Evolutionary conservation across 2,888 invertebrate species (phyloP).

Genomic region (Iselma pallidipennis): DNA sequence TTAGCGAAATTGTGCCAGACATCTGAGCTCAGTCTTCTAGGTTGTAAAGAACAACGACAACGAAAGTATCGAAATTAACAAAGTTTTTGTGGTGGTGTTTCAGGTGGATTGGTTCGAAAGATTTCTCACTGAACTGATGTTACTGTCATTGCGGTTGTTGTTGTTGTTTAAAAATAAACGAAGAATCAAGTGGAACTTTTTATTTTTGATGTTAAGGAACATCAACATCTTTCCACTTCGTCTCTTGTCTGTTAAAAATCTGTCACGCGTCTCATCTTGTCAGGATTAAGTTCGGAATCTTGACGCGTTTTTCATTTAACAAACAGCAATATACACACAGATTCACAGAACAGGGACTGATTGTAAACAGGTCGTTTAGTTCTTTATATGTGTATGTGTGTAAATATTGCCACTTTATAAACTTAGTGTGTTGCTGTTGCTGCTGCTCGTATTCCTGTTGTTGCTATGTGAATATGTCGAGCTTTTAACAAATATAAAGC

Average conservation of each 20-base stretch:
- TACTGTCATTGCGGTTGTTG: too few relatives aligned
- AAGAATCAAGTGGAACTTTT: too few relatives aligned
- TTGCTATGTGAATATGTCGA: not conserved
- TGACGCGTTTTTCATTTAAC: not conserved
- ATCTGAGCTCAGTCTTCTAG: not conserved
- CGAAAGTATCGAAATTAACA: not conserved
- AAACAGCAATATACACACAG: not conserved
- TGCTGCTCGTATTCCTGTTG: not conserved
- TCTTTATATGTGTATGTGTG: not conserved
- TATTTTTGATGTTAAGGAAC: too few relatives aligned
- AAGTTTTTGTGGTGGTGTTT: not conserved
- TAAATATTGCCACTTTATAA: not conserved
- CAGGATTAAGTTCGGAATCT: not conserved
- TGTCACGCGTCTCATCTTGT: too few relatives aligned
- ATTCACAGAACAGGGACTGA: not conserved
- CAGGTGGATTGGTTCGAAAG: not conserved
- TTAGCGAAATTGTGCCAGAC: not conserved
- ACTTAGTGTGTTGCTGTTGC: not conserved
- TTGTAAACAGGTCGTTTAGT: not conserved
- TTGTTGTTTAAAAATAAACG: too few relatives aligned
- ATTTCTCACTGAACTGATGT: not conserved
- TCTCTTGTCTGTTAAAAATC: too few relatives aligned
- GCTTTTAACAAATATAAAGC: not conserved
- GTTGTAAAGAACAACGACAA: not conserved
- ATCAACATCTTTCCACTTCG: too few relatives aligned